phyloP scores from a whole-genome alignment of 2,113 vertebrate genomes.

The Clupea harengus region DNA sequence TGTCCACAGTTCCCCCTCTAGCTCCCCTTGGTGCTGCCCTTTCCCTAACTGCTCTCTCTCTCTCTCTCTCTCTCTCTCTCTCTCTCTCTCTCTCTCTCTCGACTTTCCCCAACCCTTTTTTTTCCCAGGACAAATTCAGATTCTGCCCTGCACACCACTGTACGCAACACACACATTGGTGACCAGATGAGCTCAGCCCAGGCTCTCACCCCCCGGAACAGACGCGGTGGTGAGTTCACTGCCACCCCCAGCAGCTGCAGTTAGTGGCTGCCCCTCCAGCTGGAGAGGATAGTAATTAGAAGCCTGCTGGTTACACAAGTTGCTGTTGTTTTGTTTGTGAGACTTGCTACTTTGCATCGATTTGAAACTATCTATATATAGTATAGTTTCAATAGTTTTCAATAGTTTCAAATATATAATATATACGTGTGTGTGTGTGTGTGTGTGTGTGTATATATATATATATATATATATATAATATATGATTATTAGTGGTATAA shows the following conservation, averaged over 20 bases:
- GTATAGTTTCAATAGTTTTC: too few species aligned
- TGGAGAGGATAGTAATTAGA: neutral
- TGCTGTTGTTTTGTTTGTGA: neutral
- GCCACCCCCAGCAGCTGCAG: neutral
- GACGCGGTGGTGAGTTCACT: slow-evolving; percentile 64
- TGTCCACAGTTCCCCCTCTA: neutral
- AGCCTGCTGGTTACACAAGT: neutral
- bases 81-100: neutral
- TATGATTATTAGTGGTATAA: neutral
- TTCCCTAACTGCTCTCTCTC: neutral
- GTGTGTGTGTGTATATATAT: too few species aligned
- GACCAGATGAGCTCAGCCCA: slow-evolving; percentile 62
- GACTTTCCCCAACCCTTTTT: neutral
- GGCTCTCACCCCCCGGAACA: slow-evolving; percentile 48
- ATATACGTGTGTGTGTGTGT: too few species aligned
- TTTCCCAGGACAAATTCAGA: slow-evolving; percentile 78
- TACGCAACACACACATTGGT: slow-evolving; percentile 73
- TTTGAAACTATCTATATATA: neutral
- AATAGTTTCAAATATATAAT: too few species aligned
- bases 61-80: neutral
- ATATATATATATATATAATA: neutral
- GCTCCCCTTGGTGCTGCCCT: neutral
- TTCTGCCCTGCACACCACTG: slow-evolving; percentile 82
- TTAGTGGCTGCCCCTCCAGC: neutral
- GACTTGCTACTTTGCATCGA: neutral